Evolutionary conservation across 2,113 vertebrate genomes (phyloP).

Genomic region (Erinaceus europaeus): DNA sequence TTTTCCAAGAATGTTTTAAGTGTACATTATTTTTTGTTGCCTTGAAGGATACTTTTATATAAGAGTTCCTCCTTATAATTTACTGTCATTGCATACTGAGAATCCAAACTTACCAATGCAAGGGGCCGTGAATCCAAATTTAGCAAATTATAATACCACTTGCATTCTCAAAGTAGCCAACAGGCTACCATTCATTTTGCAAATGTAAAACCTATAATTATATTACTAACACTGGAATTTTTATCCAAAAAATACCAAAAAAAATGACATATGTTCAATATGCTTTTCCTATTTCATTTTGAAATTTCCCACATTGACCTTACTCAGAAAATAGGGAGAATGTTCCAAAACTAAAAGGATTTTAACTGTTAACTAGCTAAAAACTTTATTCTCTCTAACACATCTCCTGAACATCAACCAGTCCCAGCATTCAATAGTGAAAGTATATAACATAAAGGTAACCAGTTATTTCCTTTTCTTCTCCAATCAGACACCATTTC

Average conservation of each 20-base stretch:
- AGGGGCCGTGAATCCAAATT: not conserved
- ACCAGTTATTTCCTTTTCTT: fast-evolving
- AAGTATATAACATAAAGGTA: too few species aligned
- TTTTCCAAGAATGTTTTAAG: conserved; percentile 12
- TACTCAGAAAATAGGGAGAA: too few species aligned
- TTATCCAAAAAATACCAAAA: not conserved
- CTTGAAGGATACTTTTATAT: not conserved
- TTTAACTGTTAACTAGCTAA: not conserved
- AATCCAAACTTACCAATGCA: not conserved
- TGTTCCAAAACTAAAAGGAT: not conserved
- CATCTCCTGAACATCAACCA: too few species aligned
- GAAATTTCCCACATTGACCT: too few species aligned
- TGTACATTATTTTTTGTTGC: not conserved
- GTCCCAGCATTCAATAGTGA: not conserved
- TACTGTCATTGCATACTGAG: not conserved
- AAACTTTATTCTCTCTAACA: not conserved
- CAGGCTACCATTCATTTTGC: not conserved
- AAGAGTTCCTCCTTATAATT: not conserved
- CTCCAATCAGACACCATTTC: not conserved
- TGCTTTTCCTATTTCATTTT: not conserved
- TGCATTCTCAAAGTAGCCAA: not conserved
- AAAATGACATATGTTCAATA: not conserved
- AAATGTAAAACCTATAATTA: not conserved
- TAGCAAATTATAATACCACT: not conserved
- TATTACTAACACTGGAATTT: not conserved